Percentiles rank a stretch among this genome's conserved stretches.
Evolutionary conservation across 2,888 invertebrate species (phyloP).

Genomic region (Acrocyrtus sp.): DNA sequence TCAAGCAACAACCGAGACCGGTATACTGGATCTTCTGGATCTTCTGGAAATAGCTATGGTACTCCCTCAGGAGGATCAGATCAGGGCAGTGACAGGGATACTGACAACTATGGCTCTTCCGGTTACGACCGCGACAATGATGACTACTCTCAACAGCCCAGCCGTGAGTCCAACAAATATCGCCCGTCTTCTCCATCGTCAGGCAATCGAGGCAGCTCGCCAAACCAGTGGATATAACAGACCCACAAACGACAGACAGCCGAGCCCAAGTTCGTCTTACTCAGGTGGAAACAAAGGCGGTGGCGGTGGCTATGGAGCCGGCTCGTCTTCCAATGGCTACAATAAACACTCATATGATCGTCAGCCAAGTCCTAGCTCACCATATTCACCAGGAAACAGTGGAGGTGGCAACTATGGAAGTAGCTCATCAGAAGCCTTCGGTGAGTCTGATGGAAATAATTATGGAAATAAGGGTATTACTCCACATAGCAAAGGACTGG

Average conservation of each 20-base stretch:
- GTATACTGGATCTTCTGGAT: conserved; percentile 2
- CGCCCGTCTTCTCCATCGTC: not conserved
- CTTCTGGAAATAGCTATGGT: no score
- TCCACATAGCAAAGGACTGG: conserved; percentile 6
- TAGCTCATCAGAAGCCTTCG: conserved; percentile 29
- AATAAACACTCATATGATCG: not conserved
- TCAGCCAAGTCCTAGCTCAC: not conserved
- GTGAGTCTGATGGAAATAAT: conserved; percentile 28
- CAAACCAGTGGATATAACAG: no score
- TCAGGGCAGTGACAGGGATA: no score
- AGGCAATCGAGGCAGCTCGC: conserved; percentile 10
- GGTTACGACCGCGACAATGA: not conserved
- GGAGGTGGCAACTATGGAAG: not conserved
- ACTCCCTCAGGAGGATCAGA: no score
- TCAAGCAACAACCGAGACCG: conserved; percentile 1
- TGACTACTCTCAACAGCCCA: not conserved
- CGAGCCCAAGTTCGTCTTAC: no score
- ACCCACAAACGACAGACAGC: no score
- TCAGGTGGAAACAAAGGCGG: no score
- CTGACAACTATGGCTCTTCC: not conserved
- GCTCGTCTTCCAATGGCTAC: not conserved
- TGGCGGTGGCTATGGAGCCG: no score
- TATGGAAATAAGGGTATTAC: conserved; percentile 21
- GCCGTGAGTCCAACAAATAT: not conserved
- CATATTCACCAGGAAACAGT: conserved; percentile 7